Conservation (phyloP, 1,140 invertebrate species). For the Sycophaga agraensis region DNA sequence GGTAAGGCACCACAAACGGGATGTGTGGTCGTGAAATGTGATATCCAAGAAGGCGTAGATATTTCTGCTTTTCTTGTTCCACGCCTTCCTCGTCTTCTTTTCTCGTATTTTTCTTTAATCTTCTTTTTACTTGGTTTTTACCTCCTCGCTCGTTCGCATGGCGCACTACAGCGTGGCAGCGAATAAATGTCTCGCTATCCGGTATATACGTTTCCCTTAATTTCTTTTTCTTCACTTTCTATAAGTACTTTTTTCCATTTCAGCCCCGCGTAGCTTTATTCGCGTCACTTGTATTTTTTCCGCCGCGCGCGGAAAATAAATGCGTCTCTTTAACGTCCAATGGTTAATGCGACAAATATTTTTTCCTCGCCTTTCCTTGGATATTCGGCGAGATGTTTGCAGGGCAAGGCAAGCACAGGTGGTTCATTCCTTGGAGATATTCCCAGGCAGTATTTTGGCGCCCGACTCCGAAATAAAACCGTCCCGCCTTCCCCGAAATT, state of each 20-base stretch:
- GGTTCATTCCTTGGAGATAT: too few species aligned
- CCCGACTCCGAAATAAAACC: too few species aligned
- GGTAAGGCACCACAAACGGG: constrained; percentile 2
- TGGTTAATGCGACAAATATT: too few species aligned
- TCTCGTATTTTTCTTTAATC: constrained; percentile 22
- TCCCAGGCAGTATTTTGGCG: too few species aligned
- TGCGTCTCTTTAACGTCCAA: too few species aligned
- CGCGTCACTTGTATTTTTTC: constrained; percentile 7
- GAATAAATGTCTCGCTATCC: constrained; percentile 47
- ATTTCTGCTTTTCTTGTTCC: constrained; percentile 21
- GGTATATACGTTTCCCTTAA: constrained; percentile 24
- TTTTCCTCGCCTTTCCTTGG: too few species aligned
- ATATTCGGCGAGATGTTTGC: too few species aligned
- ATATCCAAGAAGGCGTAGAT: constrained; percentile 37
- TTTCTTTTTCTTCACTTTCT: constrained; percentile 17
- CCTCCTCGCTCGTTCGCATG: constrained; percentile 19
- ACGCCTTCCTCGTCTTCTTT: constrained; percentile 14
- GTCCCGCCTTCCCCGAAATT: too few species aligned
- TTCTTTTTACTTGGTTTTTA: constrained; percentile 24
- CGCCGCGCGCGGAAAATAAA: too few species aligned
- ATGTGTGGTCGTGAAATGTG: constrained; percentile 37
- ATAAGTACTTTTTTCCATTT: constrained; percentile 30
- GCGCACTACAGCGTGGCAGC: constrained; percentile 30
- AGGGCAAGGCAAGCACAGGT: too few species aligned
- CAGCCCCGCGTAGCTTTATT: constrained; percentile 20